Percentiles rank a stretch among this genome's conserved stretches.
Evolutionary conservation across 2,888 invertebrate species (phyloP).

Genomic region (Meiosimyza decipiens): DNA sequence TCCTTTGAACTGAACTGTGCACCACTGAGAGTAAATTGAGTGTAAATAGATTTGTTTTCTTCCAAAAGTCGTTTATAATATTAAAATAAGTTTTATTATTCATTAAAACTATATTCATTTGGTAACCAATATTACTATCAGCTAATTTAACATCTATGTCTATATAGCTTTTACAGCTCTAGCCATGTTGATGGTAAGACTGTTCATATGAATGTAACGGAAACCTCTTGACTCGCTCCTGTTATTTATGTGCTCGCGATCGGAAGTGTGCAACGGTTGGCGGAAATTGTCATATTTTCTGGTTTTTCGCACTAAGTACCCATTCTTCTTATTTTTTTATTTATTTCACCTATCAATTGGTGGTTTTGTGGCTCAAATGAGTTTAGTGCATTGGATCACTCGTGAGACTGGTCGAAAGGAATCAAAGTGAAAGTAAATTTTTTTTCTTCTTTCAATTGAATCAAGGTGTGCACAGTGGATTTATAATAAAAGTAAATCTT

Average conservation of each 20-base stretch:
- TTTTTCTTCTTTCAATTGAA: background rate
- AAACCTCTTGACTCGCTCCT: conserved; percentile 51
- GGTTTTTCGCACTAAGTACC: background rate
- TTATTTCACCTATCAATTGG: conserved; percentile 1
- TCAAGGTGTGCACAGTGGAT: background rate
- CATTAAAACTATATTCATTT: too few relatives aligned
- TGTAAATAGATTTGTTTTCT: too few relatives aligned
- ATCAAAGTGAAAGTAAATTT: conserved; percentile 5
- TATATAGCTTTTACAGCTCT: too few relatives aligned
- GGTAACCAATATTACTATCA: too few relatives aligned
- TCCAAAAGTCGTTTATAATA: too few relatives aligned
- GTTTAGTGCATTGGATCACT: background rate
- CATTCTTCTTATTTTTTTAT: background rate
- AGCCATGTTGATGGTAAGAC: background rate
- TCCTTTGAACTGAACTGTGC: too few relatives aligned
- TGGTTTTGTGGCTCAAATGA: background rate
- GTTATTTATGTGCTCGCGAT: conserved; percentile 33
- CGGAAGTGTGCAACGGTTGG: conserved; percentile 43
- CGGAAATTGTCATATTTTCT: conserved; percentile 40
- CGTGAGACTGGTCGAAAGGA: conserved; percentile 2
- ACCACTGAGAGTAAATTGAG: too few relatives aligned
- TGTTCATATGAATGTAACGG: conserved; percentile 41
- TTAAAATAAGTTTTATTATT: too few relatives aligned
- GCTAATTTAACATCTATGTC: too few relatives aligned
- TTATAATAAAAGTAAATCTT: background rate